phyloP scores from a whole-genome alignment of 2,113 vertebrate species.

The Nyctibius bracteatus region DNA sequence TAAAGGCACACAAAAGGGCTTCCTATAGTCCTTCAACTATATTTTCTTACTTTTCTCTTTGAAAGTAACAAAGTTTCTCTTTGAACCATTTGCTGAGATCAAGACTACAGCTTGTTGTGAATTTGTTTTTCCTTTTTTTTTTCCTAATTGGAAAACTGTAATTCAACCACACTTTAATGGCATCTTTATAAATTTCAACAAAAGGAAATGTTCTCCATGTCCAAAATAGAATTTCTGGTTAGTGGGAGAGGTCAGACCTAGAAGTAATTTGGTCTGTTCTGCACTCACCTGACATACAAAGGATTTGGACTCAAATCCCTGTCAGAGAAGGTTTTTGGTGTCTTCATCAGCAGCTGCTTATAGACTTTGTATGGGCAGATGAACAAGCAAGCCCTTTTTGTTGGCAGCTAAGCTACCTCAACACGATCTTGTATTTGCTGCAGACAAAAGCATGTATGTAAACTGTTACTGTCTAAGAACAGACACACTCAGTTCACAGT shows the following conservation, averaged over 20 bases:
- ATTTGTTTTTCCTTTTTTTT: not conserved
- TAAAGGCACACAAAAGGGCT: not conserved
- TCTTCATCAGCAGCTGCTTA: not conserved
- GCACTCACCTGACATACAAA: not conserved
- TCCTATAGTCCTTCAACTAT: not conserved
- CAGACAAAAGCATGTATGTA: not conserved
- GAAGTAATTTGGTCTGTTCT: not conserved
- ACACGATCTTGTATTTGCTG: not conserved
- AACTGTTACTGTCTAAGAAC: not conserved
- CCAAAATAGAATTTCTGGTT: not conserved
- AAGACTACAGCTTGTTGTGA: not conserved
- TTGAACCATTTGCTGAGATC: not conserved
- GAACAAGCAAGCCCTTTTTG: not conserved
- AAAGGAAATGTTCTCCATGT: not conserved
- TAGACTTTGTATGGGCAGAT: not conserved
- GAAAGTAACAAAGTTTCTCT: not conserved
- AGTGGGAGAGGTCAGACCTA: not conserved
- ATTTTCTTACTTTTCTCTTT: not conserved
- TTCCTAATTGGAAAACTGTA: not conserved
- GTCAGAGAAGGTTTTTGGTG: not conserved
- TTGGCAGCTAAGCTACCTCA: not conserved
- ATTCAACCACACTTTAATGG: not conserved
- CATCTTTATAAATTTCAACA: not conserved
- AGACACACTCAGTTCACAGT: not conserved
- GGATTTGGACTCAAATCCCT: not conserved